Conservation (phyloP, 2,888 invertebrate genomes). For the Cephus runcator region DNA sequence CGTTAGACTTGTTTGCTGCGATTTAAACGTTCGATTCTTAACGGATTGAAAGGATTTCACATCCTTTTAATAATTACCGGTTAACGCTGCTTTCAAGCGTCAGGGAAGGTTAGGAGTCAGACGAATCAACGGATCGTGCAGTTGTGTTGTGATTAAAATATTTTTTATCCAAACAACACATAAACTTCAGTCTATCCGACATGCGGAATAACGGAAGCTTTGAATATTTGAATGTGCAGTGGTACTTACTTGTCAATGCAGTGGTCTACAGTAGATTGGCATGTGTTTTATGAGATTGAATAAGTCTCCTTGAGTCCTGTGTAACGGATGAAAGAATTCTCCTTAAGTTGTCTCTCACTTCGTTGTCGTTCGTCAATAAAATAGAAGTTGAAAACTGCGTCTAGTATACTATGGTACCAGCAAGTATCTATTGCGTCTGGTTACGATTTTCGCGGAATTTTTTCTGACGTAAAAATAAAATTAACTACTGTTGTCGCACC, state of each 20-base stretch:
- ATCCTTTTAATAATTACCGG: background rate
- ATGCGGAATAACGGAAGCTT: background rate
- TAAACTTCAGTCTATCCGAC: background rate
- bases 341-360: background rate
- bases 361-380: background rate
- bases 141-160: background rate
- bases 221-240: background rate
- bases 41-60: background rate
- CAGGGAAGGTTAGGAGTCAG: background rate
- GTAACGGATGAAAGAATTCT: background rate
- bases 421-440: background rate
- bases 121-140: background rate
- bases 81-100: background rate
- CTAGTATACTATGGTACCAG: background rate
- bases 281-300: background rate
- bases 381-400: background rate
- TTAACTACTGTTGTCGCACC: background rate
- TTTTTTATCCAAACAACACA: background rate
- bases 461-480: background rate
- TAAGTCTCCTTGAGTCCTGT: background rate
- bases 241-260: background rate
- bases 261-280: background rate
- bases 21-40: background rate
- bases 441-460: background rate
- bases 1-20: background rate